Percentiles rank a stretch among this genome's conserved stretches.
Evolutionary conservation across 1,140 invertebrate genomes (phyloP).

Genomic region (Drosophila ohnishii): DNA sequence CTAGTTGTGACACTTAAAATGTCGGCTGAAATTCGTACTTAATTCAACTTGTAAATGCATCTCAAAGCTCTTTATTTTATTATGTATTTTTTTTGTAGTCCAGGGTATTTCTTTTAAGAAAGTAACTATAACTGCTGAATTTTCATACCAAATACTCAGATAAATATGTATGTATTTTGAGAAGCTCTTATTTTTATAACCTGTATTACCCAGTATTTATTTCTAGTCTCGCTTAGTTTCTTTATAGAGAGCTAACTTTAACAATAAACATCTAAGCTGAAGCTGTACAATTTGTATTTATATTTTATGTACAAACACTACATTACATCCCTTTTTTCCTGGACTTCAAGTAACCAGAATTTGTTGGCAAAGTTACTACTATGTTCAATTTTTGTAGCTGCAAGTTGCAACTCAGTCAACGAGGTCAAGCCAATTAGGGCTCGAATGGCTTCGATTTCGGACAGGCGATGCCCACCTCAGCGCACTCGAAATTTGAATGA

Average conservation of each 20-base stretch:
- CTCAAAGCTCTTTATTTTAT: slow-evolving; percentile 3
- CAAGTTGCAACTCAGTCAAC: slow-evolving; percentile 23
- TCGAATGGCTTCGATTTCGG: slow-evolving; percentile 18
- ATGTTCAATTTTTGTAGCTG: slow-evolving; percentile 12
- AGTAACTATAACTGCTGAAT: not conserved
- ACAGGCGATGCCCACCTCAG: slow-evolving; percentile 42
- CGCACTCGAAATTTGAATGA: slow-evolving; percentile 63
- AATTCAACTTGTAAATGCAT: not conserved
- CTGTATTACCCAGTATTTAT: slow-evolving; percentile 15
- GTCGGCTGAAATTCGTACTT: slow-evolving; percentile 2
- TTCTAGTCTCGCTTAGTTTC: slow-evolving; percentile 15
- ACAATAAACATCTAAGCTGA: slow-evolving; percentile 1
- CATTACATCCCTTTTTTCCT: not conserved
- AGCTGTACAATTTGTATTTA: not conserved
- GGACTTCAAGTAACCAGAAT: not conserved
- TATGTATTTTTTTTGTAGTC: slow-evolving; percentile 1
- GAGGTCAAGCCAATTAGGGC: slow-evolving; percentile 69
- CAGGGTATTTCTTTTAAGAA: not conserved
- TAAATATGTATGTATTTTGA: slow-evolving; percentile 1
- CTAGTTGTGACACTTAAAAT: not conserved
- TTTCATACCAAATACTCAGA: slow-evolving; percentile 4
- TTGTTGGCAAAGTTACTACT: slow-evolving; percentile 6
- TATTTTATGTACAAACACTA: not conserved
- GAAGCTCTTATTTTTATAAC: slow-evolving; percentile 4
- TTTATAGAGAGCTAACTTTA: not conserved